Evolutionary conservation across 2,113 vertebrate species (phyloP).

Genomic region (Brachyhypopomus gauderio): DNA sequence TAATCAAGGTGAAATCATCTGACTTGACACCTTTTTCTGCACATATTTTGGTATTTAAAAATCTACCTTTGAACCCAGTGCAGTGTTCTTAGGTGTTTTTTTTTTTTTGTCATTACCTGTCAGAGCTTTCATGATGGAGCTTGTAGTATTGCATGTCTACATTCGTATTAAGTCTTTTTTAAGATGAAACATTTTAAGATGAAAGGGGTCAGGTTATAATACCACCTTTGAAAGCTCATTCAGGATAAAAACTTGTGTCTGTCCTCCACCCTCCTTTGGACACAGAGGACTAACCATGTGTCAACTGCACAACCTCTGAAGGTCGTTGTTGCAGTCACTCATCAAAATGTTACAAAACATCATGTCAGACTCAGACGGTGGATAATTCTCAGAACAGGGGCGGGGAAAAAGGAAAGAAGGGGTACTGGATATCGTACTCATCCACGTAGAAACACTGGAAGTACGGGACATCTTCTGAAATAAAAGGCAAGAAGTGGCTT

Average conservation of each 20-base stretch:
- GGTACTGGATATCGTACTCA: constrained; percentile 77
- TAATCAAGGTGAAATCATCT: not conserved
- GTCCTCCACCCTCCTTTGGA: not conserved
- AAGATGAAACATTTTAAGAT: not conserved
- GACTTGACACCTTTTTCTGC: not conserved
- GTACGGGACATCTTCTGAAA: constrained; percentile 75
- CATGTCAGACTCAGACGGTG: not conserved
- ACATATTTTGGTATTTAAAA: not conserved
- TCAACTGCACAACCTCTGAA: not conserved
- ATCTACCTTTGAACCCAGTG: not conserved
- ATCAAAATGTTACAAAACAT: not conserved
- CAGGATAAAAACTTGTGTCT: not conserved
- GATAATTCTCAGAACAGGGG: constrained; percentile 65
- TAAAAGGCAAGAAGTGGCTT: not conserved
- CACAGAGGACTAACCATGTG: constrained; percentile 15
- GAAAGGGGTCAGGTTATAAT: constrained; percentile 1
- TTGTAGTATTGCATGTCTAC: too few species aligned
- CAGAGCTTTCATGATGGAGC: not conserved
- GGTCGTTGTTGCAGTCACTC: constrained; percentile 16
- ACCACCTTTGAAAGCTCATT: constrained; percentile 36
- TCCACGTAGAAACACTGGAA: constrained; percentile 83
- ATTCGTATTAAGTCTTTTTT: not conserved
- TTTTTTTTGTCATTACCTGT: constrained; percentile 18
- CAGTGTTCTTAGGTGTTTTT: not conserved
- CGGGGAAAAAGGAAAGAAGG: constrained; percentile 77